These are phyloP conservation scores for Smittia aterrima DNA, from an alignment of 2,888 invertebrate genomes.

Conservation along the genomic window DNA sequence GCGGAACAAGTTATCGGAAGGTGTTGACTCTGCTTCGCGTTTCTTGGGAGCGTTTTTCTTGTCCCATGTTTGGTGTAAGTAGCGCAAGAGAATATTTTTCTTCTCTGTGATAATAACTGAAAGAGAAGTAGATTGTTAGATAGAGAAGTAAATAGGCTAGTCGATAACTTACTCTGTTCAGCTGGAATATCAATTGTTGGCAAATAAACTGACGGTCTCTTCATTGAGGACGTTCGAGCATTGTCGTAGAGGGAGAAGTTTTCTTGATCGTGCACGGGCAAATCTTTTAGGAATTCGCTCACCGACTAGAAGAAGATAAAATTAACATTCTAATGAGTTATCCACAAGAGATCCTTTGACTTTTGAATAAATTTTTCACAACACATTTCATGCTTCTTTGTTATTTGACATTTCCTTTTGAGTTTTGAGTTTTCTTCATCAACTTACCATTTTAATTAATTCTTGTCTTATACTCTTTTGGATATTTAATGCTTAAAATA, in stretches of 20 bases:
- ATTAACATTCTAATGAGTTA: neutral
- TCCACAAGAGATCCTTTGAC: too few relatives aligned
- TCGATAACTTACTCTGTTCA: conserved; percentile 73
- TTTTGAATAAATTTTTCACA: too few relatives aligned
- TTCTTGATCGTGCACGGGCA: conserved; percentile 85
- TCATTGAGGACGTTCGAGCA: conserved; percentile 75
- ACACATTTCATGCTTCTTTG: neutral
- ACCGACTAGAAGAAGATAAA: conserved; percentile 55
- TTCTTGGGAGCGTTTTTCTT: conserved; percentile 40
- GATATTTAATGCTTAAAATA: too few relatives aligned
- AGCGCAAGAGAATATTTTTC: conserved; percentile 88
- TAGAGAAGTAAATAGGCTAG: neutral
- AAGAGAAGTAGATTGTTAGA: conserved; percentile 52
- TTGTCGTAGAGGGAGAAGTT: conserved; percentile 90
- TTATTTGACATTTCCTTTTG: neutral
- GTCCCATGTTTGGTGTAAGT: conserved; percentile 68
- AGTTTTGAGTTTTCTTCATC: too few relatives aligned
- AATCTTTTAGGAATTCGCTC: conserved; percentile 84
- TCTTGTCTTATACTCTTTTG: too few relatives aligned
- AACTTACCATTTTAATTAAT: too few relatives aligned
- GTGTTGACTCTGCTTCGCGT: conserved; percentile 24
- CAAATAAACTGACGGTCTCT: conserved; percentile 86
- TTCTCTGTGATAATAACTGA: conserved; percentile 93
- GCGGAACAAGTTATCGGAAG: conserved; percentile 20
- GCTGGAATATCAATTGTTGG: conserved; percentile 91